Base-by-base conservation (phyloP, 2,113 vertebrate species). In the Apeltes quadracus region DNA sequence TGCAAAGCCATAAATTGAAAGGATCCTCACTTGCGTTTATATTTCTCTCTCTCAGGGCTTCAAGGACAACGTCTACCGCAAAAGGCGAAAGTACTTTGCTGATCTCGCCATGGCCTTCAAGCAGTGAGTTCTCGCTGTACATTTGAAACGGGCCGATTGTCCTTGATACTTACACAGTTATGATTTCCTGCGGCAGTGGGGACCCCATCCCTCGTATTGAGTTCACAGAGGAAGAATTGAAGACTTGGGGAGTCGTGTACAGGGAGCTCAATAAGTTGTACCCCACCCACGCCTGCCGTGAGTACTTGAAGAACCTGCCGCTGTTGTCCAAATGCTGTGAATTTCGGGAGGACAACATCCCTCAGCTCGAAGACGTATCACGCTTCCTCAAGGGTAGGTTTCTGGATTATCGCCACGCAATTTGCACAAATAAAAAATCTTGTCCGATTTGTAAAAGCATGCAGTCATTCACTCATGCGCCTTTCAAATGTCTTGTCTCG, bases 51-150 rank as follows among this genome's bases (percentile, higher is more conserved):
- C 13, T 75, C 63, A 99, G 98, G 98, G 97, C 78, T 99, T 99
- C 93, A 99, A 98, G 89, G 97, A 99, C 89, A 98, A 98, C 2
- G 96, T 97, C 62, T 99, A 99, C 79, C 95, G 98, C 38, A 96
- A 95, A 90, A 96, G 98, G 71, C 90, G 98, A 50, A 98, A 98
- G 90, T 96, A 99, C 85, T 99, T 99, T 94, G 96, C 97, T 79
- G 97, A 99, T 83, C 85, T 99, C 85, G 97, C 97, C 58, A 96
- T 97, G 94, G 93, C 92, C 83, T 97, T 95, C 84, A 98, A 93
- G 92, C 93, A 98, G 98, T 99, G 94, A 91, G 97, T 92, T 38
- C 39, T 46, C 32, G 0, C 22, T 23, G 7, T 23, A 32, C 23
- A 46, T 63, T 55, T 41, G 3, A 78, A 55, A 53, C 11, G 18